Percentiles rank a stretch among this genome's conserved stretches.
Evolutionary conservation across 2,888 invertebrate species (phyloP).

Genomic region (Harmothoe impar): DNA sequence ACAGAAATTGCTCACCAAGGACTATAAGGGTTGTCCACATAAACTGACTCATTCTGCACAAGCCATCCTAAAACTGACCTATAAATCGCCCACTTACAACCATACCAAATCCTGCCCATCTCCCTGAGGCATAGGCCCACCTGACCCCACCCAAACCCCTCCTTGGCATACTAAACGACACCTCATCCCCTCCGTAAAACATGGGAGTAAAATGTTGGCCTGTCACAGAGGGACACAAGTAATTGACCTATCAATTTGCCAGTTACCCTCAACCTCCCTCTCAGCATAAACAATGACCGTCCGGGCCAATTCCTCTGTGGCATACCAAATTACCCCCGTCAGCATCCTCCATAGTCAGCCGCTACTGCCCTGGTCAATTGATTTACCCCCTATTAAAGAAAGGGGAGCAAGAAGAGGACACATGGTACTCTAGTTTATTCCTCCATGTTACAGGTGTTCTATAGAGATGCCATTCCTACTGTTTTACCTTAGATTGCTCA

Average conservation of each 20-base stretch:
- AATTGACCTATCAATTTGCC: conserved; percentile 23
- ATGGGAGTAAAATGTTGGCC: neutral
- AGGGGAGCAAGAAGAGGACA: neutral
- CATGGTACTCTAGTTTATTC: neutral
- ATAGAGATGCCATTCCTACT: too few relatives aligned
- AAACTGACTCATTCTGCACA: too few relatives aligned
- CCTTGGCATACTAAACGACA: neutral
- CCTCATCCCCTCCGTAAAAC: neutral
- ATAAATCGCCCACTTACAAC: too few relatives aligned
- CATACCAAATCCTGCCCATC: too few relatives aligned
- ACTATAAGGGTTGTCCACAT: too few relatives aligned
- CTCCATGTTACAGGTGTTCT: too few relatives aligned
- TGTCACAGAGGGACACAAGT: neutral
- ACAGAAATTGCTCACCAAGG: too few relatives aligned
- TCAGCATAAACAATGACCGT: conserved; percentile 7
- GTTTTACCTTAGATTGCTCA: too few relatives aligned
- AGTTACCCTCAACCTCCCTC: neutral
- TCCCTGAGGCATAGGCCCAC: too few relatives aligned
- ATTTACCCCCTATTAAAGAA: neutral
- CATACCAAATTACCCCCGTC: too few relatives aligned
- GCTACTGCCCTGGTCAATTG: neutral
- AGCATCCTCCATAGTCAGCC: too few relatives aligned
- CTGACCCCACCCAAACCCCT: conserved; percentile 12
- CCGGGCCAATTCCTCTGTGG: neutral
- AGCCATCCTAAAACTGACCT: too few relatives aligned